Conservation (phyloP, 2,888 invertebrate species). For the Cataglyphis albicans region DNA sequence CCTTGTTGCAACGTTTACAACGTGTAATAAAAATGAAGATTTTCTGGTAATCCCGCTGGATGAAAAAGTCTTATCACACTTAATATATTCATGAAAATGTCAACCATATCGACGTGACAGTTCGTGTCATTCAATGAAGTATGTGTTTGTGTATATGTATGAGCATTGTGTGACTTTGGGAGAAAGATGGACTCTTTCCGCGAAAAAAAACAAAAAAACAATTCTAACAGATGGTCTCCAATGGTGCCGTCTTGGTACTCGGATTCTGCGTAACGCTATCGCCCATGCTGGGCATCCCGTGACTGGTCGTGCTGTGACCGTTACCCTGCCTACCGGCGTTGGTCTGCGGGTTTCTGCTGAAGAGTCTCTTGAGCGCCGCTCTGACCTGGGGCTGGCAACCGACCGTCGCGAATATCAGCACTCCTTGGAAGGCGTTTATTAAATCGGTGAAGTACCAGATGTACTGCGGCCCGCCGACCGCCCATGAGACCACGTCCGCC, state of each 20-base stretch:
- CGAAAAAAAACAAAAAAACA: neutral
- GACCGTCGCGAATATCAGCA: constrained; percentile 95
- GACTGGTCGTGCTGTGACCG: constrained; percentile 91
- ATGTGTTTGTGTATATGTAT: neutral
- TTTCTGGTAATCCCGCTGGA: neutral
- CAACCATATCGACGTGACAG: neutral
- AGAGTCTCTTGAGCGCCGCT: constrained; percentile 90
- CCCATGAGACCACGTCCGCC: constrained; percentile 94
- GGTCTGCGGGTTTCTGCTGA: constrained; percentile 87
- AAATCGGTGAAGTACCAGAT: constrained; percentile 94
- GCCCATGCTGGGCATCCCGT: constrained; percentile 93
- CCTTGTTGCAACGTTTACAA: neutral
- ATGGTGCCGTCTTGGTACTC: constrained; percentile 88
- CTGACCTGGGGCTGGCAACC: constrained; percentile 95
- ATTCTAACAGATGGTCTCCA: constrained; percentile 87
- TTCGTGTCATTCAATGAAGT: neutral
- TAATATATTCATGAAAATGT: neutral
- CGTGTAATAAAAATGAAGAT: neutral
- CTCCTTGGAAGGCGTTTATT: constrained; percentile 94
- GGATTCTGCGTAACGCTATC: constrained; percentile 91
- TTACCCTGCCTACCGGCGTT: constrained; percentile 88
- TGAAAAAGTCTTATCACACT: neutral
- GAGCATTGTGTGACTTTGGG: neutral
- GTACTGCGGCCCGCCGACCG: constrained; percentile 92
- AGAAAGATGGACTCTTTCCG: neutral